phyloP scores from a whole-genome alignment of 2,888 invertebrate species.

The Digitonthophagus gazella region DNA sequence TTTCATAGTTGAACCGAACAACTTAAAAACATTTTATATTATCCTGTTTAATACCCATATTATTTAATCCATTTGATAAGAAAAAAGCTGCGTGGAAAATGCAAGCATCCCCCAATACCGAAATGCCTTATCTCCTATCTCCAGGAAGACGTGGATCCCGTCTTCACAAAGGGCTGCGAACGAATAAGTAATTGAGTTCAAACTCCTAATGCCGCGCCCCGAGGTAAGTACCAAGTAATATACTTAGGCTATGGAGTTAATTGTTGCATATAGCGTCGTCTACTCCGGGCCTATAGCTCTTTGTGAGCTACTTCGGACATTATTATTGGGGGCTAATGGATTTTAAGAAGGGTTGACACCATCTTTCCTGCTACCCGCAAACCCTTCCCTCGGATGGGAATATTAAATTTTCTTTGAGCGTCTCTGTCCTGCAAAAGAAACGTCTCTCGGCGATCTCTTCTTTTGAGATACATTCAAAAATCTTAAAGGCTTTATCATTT shows the following conservation, averaged over 20 bases:
- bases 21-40: too few relatives aligned
- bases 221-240: constrained; percentile 52
- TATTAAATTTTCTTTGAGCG: not conserved
- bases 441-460: not conserved
- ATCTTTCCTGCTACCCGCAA: constrained; percentile 28
- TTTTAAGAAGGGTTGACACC: constrained; percentile 52
- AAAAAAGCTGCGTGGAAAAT: too few relatives aligned
- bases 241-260: constrained; percentile 51
- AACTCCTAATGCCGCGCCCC: constrained; percentile 47
- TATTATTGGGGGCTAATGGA: constrained; percentile 54
- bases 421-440: not conserved
- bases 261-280: constrained; percentile 52
- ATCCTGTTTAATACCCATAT: too few relatives aligned
- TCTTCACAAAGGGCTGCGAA: constrained; percentile 28
- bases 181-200: constrained; percentile 48
- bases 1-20: not conserved
- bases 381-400: constrained; percentile 1
- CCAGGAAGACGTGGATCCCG: not conserved
- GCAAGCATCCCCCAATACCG: too few relatives aligned
- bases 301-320: constrained; percentile 53
- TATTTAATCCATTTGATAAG: too few relatives aligned
- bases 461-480: too few relatives aligned
- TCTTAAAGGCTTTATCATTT: too few relatives aligned
- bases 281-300: constrained; percentile 50
- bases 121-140: too few relatives aligned